Evolutionary conservation across 2,113 vertebrate species (phyloP).

Genomic region (Corythornis vintsioides): DNA sequence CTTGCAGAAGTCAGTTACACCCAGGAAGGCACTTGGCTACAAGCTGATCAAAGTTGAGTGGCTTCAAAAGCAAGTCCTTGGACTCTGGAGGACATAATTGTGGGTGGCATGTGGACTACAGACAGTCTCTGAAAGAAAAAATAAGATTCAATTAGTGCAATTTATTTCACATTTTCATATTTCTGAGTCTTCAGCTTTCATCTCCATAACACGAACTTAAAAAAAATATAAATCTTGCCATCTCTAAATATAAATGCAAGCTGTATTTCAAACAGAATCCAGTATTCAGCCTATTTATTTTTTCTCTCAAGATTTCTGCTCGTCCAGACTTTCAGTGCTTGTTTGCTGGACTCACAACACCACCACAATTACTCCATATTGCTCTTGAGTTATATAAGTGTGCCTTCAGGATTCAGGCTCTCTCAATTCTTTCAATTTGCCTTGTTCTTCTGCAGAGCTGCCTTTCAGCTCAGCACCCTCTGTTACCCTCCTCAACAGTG

Average conservation of each 20-base stretch:
- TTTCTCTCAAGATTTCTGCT: not conserved
- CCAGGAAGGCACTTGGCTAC: not conserved
- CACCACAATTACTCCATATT: not conserved
- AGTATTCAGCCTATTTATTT: not conserved
- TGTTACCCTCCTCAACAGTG: not conserved
- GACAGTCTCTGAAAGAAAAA: not conserved
- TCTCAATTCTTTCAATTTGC: not conserved
- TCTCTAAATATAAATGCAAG: not conserved
- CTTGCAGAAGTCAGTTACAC: not conserved
- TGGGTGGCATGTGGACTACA: not conserved
- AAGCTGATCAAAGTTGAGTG: not conserved
- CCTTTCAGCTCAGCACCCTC: not conserved
- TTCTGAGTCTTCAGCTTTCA: conserved; percentile 10
- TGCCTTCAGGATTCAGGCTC: not conserved
- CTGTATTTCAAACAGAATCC: not conserved
- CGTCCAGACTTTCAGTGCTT: not conserved
- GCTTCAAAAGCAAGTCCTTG: not conserved
- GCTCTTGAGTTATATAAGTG: not conserved
- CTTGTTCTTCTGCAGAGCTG: not conserved
- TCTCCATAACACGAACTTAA: not conserved
- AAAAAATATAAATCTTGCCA: not conserved
- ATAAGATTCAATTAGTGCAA: conserved; percentile 6
- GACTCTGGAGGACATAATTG: not conserved
- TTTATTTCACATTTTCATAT: conserved; percentile 33
- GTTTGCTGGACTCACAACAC: not conserved